Conservation (phyloP, 2,888 invertebrate genomes). For the Parnassius apollo region DNA sequence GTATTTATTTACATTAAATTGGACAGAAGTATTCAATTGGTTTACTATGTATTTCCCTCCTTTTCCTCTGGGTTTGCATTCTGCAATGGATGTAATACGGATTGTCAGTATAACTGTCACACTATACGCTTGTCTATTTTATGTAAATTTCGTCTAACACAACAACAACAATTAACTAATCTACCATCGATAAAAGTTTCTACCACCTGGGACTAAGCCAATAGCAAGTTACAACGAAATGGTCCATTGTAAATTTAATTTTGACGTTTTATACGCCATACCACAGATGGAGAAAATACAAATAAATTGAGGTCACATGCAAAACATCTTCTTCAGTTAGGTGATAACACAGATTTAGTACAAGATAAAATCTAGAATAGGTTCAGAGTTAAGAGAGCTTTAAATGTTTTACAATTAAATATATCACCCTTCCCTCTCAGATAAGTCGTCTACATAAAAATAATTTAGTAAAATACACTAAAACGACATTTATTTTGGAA, state of each 20-base stretch:
- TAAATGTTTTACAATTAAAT: conserved; percentile 42
- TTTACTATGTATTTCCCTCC: conserved; percentile 72
- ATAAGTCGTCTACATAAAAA: conserved; percentile 53
- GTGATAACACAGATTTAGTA: conserved; percentile 26
- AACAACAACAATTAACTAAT: conserved; percentile 68
- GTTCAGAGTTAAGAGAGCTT: conserved; percentile 40
- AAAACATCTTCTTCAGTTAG: conserved; percentile 40
- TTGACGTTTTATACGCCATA: conserved; percentile 12
- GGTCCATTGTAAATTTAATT: conserved; percentile 12
- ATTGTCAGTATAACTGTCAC: conserved; percentile 52
- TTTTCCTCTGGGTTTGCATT: conserved; percentile 70
- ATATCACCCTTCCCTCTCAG: conserved; percentile 49
- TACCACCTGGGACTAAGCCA: conserved; percentile 14
- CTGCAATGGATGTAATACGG: conserved; percentile 76
- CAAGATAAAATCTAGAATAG: conserved; percentile 35
- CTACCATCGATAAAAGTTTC: conserved; percentile 45
- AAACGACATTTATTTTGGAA: conserved; percentile 80
- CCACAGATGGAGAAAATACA: conserved; percentile 32
- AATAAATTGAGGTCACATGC: conserved; percentile 57
- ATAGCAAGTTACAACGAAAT: conserved; percentile 15
- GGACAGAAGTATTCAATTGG: conserved; percentile 59
- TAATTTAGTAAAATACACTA: conserved; percentile 53
- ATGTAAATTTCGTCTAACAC: conserved; percentile 49
- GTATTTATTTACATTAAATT: conserved; percentile 48
- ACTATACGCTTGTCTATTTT: conserved; percentile 29